Conservation (phyloP, 2,888 invertebrate species). For the Eupelmus urozonus region DNA sequence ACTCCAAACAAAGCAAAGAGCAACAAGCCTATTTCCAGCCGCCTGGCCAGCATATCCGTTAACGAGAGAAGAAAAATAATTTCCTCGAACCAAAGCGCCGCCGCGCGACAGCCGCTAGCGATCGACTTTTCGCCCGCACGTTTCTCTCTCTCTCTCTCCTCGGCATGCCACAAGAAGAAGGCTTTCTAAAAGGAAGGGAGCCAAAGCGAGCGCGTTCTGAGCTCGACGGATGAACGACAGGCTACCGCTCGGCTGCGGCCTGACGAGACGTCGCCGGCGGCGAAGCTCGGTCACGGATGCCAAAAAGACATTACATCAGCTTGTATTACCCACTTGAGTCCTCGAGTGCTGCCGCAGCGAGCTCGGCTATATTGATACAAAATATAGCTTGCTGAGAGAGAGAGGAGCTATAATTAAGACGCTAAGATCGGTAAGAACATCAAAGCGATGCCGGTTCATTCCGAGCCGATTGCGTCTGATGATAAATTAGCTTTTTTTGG, state of each 20-base stretch:
- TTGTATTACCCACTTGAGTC: conserved; percentile 39
- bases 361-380: background rate
- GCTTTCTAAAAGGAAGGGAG: conserved; percentile 64
- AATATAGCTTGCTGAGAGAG: conserved; percentile 1
- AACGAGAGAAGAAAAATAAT: conserved; percentile 41
- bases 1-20: background rate
- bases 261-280: conserved; percentile 72
- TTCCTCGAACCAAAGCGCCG: background rate
- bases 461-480: background rate
- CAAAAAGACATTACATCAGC: conserved; percentile 58
- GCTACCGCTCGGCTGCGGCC: conserved; percentile 69
- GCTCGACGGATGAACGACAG: conserved; percentile 72
- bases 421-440: no score
- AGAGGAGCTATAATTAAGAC: conserved; percentile 29
- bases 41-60: background rate
- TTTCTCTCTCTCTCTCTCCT: conserved; percentile 13
- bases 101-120: background rate
- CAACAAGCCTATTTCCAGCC: conserved; percentile 21
- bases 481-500: background rate
- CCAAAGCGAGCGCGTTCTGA: conserved; percentile 60
- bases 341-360: conserved; percentile 7
- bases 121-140: conserved; percentile 21
- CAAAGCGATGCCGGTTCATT: background rate
- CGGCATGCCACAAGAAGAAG: conserved; percentile 58
- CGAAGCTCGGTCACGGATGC: conserved; percentile 70